Percentiles rank a stretch among this genome's conserved stretches.
phyloP scores from a whole-genome alignment of 2,888 invertebrate genomes.

The Megastigmus dorsalis region DNA sequence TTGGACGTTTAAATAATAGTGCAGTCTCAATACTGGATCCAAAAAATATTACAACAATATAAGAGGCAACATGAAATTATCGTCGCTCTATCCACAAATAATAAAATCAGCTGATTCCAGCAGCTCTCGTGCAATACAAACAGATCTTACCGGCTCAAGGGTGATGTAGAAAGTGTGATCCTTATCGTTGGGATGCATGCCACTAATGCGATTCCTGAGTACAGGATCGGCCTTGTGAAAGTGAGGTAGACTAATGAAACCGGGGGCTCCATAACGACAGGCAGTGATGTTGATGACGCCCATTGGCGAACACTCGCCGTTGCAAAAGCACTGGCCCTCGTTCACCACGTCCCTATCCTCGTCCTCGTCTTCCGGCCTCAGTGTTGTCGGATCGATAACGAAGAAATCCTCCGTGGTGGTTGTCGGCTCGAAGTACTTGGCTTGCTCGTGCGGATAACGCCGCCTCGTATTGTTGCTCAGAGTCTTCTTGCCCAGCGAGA shows the following conservation, averaged over 20 bases:
- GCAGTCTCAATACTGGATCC: no score
- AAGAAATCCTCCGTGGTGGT: slow-evolving; percentile 71
- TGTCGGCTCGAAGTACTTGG: slow-evolving; percentile 69
- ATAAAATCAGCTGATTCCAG: background rate
- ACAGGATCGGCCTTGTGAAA: slow-evolving; percentile 85
- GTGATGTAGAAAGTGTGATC: slow-evolving; percentile 86
- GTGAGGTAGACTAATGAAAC: slow-evolving; percentile 90
- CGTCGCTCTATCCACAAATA: background rate
- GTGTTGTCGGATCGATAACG: slow-evolving; percentile 59
- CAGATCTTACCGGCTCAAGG: slow-evolving; percentile 85
- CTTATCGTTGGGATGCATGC: slow-evolving; percentile 81
- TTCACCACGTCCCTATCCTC: slow-evolving; percentile 67
- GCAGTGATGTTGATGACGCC: slow-evolving; percentile 87
- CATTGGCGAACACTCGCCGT: slow-evolving; percentile 82
- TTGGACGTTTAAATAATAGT: no score
- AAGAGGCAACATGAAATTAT: no score
- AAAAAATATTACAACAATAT: no score
- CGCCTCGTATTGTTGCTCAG: slow-evolving; percentile 73
- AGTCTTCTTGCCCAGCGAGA: slow-evolving; percentile 79
- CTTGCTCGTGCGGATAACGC: slow-evolving; percentile 69
- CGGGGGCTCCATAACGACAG: slow-evolving; percentile 87
- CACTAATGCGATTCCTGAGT: slow-evolving; percentile 80
- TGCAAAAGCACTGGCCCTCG: slow-evolving; percentile 80
- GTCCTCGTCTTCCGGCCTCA: slow-evolving; percentile 33
- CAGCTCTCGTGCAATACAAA: no score